Percentiles rank a stretch among this genome's conserved stretches.
Evolutionary conservation across 2,888 invertebrate genomes (phyloP).

Genomic region (Temnothorax unifasciatus): DNA sequence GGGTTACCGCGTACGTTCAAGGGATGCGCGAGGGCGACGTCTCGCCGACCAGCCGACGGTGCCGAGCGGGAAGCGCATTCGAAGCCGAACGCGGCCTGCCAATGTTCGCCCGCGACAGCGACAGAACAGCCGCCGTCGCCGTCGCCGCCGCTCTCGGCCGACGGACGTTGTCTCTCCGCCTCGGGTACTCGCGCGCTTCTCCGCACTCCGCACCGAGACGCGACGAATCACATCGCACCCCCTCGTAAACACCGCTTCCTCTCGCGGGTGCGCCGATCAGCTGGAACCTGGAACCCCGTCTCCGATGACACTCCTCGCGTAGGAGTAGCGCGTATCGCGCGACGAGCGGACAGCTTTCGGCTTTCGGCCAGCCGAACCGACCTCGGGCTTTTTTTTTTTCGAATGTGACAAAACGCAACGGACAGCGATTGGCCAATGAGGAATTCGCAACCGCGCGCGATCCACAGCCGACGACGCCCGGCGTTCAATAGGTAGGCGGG

Average conservation of each 20-base stretch:
- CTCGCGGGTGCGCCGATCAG: neutral
- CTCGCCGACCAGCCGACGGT: neutral
- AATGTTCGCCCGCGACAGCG: neutral
- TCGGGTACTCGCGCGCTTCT: neutral
- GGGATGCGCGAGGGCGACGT: neutral
- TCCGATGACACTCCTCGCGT: neutral
- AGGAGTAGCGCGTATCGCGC: neutral
- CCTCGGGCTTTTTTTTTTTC: neutral
- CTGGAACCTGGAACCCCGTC: neutral
- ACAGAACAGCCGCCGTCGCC: neutral
- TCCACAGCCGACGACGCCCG: neutral
- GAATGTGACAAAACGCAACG: neutral
- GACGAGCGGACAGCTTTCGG: neutral
- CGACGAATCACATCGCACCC: constrained; percentile 9
- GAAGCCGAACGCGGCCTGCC: neutral
- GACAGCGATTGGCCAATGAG: neutral
- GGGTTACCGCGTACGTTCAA: neutral
- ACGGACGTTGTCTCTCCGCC: neutral
- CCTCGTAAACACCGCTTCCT: neutral
- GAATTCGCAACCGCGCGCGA: no score
- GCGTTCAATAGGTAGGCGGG: neutral
- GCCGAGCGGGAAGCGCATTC: constrained; percentile 17
- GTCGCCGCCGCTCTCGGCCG: neutral
- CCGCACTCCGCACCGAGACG: no score
- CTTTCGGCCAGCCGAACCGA: neutral